Percentiles rank a stretch among this genome's conserved stretches.
Conservation (phyloP, 2,797 vertebrate species). For the Streptopelia turtur region DNA sequence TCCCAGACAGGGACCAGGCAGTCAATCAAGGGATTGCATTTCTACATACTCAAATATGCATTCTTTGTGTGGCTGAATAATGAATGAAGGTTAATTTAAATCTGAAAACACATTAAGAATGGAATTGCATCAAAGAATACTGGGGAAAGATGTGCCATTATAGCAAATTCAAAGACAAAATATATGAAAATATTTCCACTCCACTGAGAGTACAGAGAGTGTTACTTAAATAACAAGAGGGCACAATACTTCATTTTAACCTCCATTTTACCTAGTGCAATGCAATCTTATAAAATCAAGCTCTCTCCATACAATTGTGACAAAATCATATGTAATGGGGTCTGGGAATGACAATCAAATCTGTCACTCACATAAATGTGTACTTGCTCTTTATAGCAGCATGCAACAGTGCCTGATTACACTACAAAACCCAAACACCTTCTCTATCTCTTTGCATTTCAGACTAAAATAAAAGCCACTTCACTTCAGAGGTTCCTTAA, state of each 20-base stretch:
- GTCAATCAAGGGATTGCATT: not conserved
- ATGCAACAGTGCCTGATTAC: constrained; percentile 19
- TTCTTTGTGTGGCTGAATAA: not conserved
- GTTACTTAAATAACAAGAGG: not conserved
- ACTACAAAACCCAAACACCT: constrained; percentile 12
- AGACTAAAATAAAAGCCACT: constrained; percentile 33
- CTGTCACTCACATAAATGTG: not conserved
- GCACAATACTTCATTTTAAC: not conserved
- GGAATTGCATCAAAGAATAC: not conserved
- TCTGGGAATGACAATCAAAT: constrained; percentile 38
- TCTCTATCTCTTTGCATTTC: not conserved
- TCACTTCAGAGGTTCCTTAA: constrained; percentile 19
- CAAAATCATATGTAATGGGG: constrained; percentile 20
- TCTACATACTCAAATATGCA: not conserved
- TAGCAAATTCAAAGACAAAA: constrained; percentile 7
- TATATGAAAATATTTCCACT: not conserved
- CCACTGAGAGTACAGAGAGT: not conserved
- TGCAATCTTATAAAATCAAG: constrained; percentile 21
- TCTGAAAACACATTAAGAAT: constrained; percentile 3
- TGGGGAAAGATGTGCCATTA: not conserved
- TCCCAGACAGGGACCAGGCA: not conserved
- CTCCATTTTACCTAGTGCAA: not conserved
- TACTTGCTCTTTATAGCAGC: constrained; percentile 4
- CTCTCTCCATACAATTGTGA: not conserved
- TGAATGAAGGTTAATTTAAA: constrained; percentile 38